Evolutionary conservation across 1,140 invertebrate species (phyloP).

Genomic region (Anoplolepis gracilipes): DNA sequence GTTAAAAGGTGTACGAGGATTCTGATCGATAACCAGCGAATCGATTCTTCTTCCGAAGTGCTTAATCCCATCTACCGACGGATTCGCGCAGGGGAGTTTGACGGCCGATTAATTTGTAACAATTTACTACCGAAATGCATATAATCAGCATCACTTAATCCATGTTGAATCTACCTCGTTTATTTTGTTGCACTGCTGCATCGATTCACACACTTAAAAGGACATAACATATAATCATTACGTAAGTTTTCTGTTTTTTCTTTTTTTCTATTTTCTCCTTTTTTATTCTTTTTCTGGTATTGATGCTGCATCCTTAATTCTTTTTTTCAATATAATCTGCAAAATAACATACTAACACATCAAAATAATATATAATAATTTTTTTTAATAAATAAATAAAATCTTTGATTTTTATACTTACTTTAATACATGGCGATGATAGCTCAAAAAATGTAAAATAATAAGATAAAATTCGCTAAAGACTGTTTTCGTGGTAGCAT

Average conservation of each 20-base stretch:
- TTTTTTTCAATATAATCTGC: no score
- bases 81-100: conserved; percentile 9
- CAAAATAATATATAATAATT: no score
- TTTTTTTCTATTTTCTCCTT: background rate
- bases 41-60: conserved; percentile 68
- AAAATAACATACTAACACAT: no score
- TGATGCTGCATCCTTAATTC: no score
- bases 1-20: conserved; percentile 56
- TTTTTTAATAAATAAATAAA: no score
- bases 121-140: conserved; percentile 70
- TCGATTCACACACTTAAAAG: conserved; percentile 17
- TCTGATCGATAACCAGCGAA: conserved; percentile 66
- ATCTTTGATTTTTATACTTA: background rate
- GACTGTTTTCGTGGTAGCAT: no score
- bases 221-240: background rate
- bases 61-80: conserved; percentile 67
- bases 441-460: background rate
- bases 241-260: background rate
- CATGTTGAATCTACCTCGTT: conserved; percentile 61
- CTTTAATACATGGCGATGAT: background rate
- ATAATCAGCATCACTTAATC: conserved; percentile 71
- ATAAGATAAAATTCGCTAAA: background rate
- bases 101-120: conserved; percentile 73
- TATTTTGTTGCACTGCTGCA: conserved; percentile 39
- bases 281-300: no score